These are phyloP conservation scores for Alcedo atthis DNA, from an alignment of 2,797 vertebrate genomes.

Conservation along the genomic window DNA sequence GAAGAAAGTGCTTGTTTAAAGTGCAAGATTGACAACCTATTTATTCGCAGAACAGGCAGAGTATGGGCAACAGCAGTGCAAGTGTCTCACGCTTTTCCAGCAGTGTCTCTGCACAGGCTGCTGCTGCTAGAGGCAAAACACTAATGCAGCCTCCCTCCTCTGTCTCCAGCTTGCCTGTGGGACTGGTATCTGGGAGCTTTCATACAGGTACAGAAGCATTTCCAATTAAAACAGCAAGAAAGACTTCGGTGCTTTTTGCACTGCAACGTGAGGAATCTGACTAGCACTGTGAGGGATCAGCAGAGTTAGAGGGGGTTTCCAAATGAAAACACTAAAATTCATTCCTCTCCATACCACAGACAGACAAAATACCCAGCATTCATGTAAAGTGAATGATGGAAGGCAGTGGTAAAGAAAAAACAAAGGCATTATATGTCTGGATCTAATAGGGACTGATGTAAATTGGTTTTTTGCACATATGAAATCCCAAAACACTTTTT, in stretches of 20 bases:
- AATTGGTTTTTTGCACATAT: background rate
- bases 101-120: background rate
- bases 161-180: background rate
- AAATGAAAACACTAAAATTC: background rate
- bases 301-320: background rate
- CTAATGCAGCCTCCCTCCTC: background rate
- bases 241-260: background rate
- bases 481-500: background rate
- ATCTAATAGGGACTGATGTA: background rate
- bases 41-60: constrained; percentile 53
- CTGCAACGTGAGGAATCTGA: background rate
- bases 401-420: background rate
- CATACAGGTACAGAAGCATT: background rate
- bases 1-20: constrained; percentile 59
- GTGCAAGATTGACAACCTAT: constrained; percentile 51
- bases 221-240: constrained; percentile 23
- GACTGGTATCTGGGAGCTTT: background rate
- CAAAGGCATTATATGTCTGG: background rate
- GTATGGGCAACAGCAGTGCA: background rate
- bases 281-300: background rate
- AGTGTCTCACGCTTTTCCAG: background rate
- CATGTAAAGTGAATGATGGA: background rate
- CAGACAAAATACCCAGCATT: background rate
- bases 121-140: background rate
- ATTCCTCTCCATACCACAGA: background rate